Conservation (phyloP, 2,113 vertebrate species). For the Halichoeres trimaculatus region DNA sequence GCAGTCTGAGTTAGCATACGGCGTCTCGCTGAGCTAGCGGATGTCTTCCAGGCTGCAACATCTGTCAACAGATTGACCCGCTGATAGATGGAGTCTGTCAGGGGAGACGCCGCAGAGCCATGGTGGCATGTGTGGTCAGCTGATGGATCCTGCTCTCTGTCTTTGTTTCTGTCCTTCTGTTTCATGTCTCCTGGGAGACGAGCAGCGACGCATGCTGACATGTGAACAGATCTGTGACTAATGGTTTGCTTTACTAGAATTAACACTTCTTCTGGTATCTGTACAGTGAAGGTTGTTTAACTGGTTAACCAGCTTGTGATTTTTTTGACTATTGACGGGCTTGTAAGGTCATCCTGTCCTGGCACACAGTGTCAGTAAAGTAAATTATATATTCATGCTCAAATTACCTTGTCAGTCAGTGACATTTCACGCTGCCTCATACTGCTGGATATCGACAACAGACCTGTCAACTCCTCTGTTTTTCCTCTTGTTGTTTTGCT, state of each 20-base stretch:
- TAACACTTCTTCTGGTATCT: slow-evolving; percentile 17
- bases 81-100: slow-evolving; percentile 44
- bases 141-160: slow-evolving; percentile 38
- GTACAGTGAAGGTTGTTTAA: neutral
- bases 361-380: neutral
- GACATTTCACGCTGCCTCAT: slow-evolving; percentile 10
- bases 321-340: slow-evolving; percentile 17
- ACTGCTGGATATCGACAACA: neutral
- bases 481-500: neutral
- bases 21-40: slow-evolving; percentile 48
- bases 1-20: slow-evolving; percentile 39
- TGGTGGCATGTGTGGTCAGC: slow-evolving; percentile 52
- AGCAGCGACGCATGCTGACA: slow-evolving; percentile 57
- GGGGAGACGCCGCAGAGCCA: slow-evolving; percentile 44
- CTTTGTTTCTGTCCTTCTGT: slow-evolving; percentile 35
- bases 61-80: slow-evolving; percentile 60
- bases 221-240: slow-evolving; percentile 67
- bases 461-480: neutral
- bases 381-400: slow-evolving; percentile 22
- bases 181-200: slow-evolving; percentile 47
- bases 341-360: neutral
- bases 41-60: slow-evolving; percentile 63
- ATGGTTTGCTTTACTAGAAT: slow-evolving; percentile 59
- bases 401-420: slow-evolving; percentile 40
- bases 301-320: neutral